Percentiles rank a stretch among this genome's conserved stretches.
phyloP scores from a whole-genome alignment of 92 coral and sea anemone species.

The Muricea muricata region DNA sequence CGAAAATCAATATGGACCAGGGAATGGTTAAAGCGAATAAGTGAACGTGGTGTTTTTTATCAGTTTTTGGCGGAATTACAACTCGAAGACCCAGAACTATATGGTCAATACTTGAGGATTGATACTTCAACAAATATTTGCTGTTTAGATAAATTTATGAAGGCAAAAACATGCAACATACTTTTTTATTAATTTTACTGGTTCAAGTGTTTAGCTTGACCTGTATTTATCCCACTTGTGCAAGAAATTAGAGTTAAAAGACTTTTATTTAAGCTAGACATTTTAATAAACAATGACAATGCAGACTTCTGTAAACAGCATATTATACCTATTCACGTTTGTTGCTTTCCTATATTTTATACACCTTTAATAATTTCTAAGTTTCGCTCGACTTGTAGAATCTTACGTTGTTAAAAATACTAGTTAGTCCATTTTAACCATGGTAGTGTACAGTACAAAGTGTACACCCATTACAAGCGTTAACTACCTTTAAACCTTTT shows the following conservation, averaged over 20 bases:
- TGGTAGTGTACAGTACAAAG: background rate
- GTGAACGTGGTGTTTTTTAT: slow-evolving; percentile 27
- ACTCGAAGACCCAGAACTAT: slow-evolving; percentile 25
- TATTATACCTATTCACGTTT: too few species aligned
- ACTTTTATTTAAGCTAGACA: background rate
- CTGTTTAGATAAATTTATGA: slow-evolving; percentile 9
- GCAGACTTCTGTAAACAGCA: too few species aligned
- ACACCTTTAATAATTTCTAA: background rate
- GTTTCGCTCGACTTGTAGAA: background rate
- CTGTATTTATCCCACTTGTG: background rate
- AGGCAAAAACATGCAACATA: background rate
- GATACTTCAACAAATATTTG: slow-evolving; percentile 2
- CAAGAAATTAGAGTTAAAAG: background rate
- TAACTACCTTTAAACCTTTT: too few species aligned
- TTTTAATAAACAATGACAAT: background rate
- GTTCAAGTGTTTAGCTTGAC: too few species aligned
- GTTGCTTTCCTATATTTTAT: background rate
- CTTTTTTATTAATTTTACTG: background rate
- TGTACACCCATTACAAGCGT: background rate
- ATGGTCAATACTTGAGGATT: slow-evolving; percentile 15
- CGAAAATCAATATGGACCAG: slow-evolving; percentile 27
- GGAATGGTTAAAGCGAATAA: slow-evolving; percentile 28
- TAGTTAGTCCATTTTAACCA: background rate
- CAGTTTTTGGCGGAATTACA: slow-evolving; percentile 10
- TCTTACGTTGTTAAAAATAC: background rate